Conservation (phyloP, 2,797 vertebrate genomes). For the Dendrocincla tyrannina region DNA sequence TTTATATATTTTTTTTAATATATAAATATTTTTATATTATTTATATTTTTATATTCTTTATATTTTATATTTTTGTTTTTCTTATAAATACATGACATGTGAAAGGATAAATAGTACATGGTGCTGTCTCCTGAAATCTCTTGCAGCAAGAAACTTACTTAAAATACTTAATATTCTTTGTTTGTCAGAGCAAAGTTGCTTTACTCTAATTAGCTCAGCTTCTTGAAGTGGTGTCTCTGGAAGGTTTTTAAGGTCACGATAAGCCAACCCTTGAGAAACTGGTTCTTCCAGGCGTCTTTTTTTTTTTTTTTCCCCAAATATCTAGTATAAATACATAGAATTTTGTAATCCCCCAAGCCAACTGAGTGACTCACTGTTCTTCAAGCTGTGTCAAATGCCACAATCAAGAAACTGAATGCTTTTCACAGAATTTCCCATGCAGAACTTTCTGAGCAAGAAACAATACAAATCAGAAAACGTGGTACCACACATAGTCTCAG, state of each 20-base stretch:
- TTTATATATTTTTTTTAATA: no score
- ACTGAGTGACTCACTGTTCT: neutral
- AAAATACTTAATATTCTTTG: neutral
- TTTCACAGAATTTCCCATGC: neutral
- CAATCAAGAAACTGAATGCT: neutral
- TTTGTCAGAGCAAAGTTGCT: neutral
- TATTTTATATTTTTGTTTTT: neutral
- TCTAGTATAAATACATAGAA: neutral
- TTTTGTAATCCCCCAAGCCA: neutral
- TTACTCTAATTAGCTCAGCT: neutral
- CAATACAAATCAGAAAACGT: neutral
- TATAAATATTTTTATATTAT: no score
- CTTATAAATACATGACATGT: neutral
- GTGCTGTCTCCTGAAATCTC: neutral
- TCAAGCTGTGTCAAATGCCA: neutral
- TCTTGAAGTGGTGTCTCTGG: neutral
- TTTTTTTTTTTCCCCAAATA: neutral
- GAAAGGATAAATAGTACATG: neutral
- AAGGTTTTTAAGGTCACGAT: neutral
- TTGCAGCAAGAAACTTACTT: neutral
- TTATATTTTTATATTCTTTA: no score
- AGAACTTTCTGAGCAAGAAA: neutral
- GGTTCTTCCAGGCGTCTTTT: neutral
- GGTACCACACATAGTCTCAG: neutral
- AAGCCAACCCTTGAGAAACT: neutral